Evolutionary conservation across 2,113 vertebrate species (phyloP).

Genomic region (Myiopsitta monachus): DNA sequence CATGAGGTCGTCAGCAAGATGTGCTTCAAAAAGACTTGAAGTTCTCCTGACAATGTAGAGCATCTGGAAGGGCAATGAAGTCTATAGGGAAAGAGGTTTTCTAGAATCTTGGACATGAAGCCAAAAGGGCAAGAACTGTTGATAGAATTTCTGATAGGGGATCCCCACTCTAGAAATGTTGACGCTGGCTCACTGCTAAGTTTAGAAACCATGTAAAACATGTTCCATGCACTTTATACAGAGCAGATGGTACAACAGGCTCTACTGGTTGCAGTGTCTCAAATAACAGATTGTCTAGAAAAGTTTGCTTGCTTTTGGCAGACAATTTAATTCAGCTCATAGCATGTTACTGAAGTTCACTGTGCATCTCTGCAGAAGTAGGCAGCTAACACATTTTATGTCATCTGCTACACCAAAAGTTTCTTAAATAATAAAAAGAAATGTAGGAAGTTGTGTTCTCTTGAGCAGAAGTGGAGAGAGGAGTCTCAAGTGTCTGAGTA

Average conservation of each 20-base stretch:
- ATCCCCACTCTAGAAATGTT: slow-evolving; percentile 27
- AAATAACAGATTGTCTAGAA: slow-evolving; percentile 70
- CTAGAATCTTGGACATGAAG: not conserved
- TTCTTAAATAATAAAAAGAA: slow-evolving; percentile 27
- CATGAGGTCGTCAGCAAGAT: not conserved
- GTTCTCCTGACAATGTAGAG: not conserved
- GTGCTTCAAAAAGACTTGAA: not conserved
- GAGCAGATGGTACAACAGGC: slow-evolving; percentile 65
- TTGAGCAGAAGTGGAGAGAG: not conserved
- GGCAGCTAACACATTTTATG: slow-evolving; percentile 42
- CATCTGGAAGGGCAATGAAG: not conserved
- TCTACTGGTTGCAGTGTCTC: slow-evolving; percentile 60
- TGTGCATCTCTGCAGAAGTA: not conserved
- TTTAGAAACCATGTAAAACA: slow-evolving; percentile 39
- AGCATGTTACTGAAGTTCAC: not conserved
- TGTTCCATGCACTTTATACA: not conserved
- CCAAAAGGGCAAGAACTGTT: not conserved
- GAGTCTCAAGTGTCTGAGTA: not conserved
- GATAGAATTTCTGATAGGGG: not conserved
- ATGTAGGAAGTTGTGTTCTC: slow-evolving; percentile 12
- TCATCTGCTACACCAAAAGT: slow-evolving; percentile 24
- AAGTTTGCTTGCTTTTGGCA: slow-evolving; percentile 50
- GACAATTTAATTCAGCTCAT: not conserved
- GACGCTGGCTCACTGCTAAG: not conserved
- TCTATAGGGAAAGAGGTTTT: not conserved